Evolutionary conservation across 2,888 invertebrate species (phyloP), one percentile per base, ranked within the genome.

Genomic region (Pocota personata): DNA sequence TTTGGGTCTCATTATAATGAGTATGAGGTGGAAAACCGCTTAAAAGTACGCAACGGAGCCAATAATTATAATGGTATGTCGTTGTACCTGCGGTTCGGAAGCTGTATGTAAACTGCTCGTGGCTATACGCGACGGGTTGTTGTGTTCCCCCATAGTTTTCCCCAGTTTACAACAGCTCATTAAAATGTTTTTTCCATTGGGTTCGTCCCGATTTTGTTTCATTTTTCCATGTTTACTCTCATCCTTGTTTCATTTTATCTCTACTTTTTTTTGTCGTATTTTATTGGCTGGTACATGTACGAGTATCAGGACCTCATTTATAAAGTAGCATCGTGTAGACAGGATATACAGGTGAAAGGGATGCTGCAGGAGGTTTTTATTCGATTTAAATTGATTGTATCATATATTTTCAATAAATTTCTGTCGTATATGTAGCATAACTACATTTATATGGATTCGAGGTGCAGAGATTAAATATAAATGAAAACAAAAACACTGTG

Each of bases 331-430:
- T 40, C 55, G 72, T 30, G 72, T 14, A 40, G 62, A 78, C 78
- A 78, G 62, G 50, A 78, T 72, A 55, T 57, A 24, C 78, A 78
- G 78, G 78, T 78, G 62, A 52, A 69, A 32, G 60, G 32, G n/a
- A 48, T 57, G 32, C 71, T 71, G 60, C 60, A 24, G 40, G 77
- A 60, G 64, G 37, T 48, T 78, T 60, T 71, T 55, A 64, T 73
- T 57, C 73, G 73, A 72, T 79, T 73, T 79, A 73, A 79, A 66
- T 72, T 79, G 79, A 79, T 79, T 52, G 48, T 73, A 79, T 73
- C 79, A 50, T 43, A 37, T 10, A 32, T 40, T 66, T 48, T 72
- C 72, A 72, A 43, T 73, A 66, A 73, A 73, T 79, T 72, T 57
- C 12, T 58, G 72, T 50, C 21, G n/a, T 46, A 37, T 46, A 48